Evolutionary conservation across 2,113 vertebrate genomes (phyloP).

Genomic region (Cyprinodon variegatus): DNA sequence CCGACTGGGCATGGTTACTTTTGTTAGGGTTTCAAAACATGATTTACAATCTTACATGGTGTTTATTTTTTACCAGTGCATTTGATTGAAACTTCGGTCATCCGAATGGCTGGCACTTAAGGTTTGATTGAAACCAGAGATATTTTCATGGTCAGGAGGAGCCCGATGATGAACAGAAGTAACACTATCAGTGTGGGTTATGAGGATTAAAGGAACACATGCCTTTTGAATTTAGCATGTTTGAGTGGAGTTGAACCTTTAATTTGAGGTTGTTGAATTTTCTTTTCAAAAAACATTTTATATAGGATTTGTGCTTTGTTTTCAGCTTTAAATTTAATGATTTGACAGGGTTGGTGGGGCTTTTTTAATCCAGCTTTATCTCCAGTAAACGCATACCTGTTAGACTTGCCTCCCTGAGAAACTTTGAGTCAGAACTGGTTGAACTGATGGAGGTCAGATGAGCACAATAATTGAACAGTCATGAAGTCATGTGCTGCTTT

Average conservation of each 20-base stretch:
- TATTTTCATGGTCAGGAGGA: conserved; percentile 10
- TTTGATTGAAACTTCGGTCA: not conserved
- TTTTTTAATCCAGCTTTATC: conserved; percentile 6
- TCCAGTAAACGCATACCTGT: not conserved
- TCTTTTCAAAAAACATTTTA: too few species aligned
- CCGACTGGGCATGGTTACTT: not conserved
- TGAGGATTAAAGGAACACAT: conserved; percentile 7
- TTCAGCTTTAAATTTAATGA: not conserved
- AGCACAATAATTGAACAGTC: conserved; percentile 62
- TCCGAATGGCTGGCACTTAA: not conserved
- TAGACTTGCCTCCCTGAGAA: not conserved
- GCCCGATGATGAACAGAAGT: conserved; percentile 6
- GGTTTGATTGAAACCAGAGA: not conserved
- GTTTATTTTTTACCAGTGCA: not conserved
- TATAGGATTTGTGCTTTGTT: not conserved
- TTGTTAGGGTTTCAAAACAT: conserved; percentile 1
- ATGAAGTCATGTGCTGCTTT: conserved; percentile 74
- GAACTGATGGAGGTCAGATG: conserved; percentile 25
- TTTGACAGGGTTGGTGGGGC: not conserved
- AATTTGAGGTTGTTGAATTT: conserved; percentile 8
- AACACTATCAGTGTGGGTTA: conserved; percentile 8
- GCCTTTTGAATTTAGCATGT: conserved; percentile 11
- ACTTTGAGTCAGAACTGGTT: conserved; percentile 20
- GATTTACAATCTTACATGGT: not conserved
- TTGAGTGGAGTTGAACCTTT: conserved; percentile 20